Base-by-base conservation (phyloP, 2,888 invertebrate species). In the Caenorhabditis panamensis region DNA sequence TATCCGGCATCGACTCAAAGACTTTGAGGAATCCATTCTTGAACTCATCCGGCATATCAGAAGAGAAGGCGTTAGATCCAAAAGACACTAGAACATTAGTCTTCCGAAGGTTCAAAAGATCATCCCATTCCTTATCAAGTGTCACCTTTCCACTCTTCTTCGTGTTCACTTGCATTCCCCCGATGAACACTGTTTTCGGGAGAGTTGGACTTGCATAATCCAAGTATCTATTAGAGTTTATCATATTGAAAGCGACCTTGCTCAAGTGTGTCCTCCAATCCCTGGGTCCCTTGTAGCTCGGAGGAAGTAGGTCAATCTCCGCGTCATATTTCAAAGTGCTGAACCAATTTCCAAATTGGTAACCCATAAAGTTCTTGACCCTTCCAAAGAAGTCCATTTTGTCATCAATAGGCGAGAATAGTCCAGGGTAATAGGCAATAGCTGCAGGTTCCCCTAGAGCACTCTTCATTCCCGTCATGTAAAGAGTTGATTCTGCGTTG, bases 81-180 rank as follows among this genome's bases (percentile, higher is more conserved):
- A 83, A 83, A 2, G 83, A 83, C 1, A 83, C 63, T 0, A 83
- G 41, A 2, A 83, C 73, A 20, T 59, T 80, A 16, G 31, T 51
- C 58, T 77, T 62, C 49, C 73, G 36, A 20, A 20, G 1, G 3
- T 36, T 37, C 6, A 80, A 22, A 20, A 83, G 28, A 11, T 59
- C 51, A 28, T 78, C 59, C 75, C 72, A 83, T 54, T 81, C 76
- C 63, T 75, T 56, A 0, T 24, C 11, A 3, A 75, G n/a, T 22
- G 18, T 37, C 26, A 41, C 28, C 11, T 56, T 53, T 44, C 51
- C 64, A 31, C 11, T 61, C 18, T 77, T 76, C 54, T 81, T 72
- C 18, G 76, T 76, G 8, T 71, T 68, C 31, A 81, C 80, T 66
- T 76, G 76, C 76, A 81, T 76, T 67, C 80, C 80, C 9, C 80